Evolutionary conservation across 2,797 vertebrate genomes (phyloP), one percentile per base, ranked within the genome.

Genomic region (Brotogeris chrysoptera): DNA sequence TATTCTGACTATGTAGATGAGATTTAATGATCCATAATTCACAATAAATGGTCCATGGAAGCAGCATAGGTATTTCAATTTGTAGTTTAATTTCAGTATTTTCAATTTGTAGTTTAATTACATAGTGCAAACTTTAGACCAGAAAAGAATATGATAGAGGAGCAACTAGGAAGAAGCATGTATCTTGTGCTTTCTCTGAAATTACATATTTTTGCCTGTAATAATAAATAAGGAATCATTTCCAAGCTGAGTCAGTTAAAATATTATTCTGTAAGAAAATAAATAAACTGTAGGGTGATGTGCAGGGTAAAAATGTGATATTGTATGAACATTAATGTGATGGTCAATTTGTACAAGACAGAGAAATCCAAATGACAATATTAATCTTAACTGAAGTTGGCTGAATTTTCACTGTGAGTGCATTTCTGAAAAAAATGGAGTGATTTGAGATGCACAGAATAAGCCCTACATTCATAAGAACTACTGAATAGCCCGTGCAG

Each of bases 81-180:
- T 77, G 19, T 60, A 82, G n/a, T 92, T 86, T 92, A 92, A 92
- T 93, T 94, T 55, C 32, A 81, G 12, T 94, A 83, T 86, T 94
- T 93, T 92, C 60, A 82, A 77, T 82, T 60, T 77, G 19, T 64
- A 82, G 30, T 89, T 81, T 92, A 92, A 93, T 93, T 94, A 77
- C 70, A 66, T 18, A 60, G 19, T 57, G 34, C 49, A 89, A 80
- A 88, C 85, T 57, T 79, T 44, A 88, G 63, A 76, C 43, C 25
- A 47, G 64, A 79, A 86, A 66, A 36, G 8, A 78, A 49, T 50
- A 70, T 57, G 7, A 79, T 69, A 72, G 83, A 69, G 27, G 14
- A 93, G 19, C 10, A 84, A 44, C 18, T 43, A 46, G 41, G 20
- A 76, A 59, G 47, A 57, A 88, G 4, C 19, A 34, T 46, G 36